A percentile compares a stretch with the other conserved stretches of the same genome.
phyloP scores from a whole-genome alignment of 2,113 vertebrate species.

The Protobothrops mucrosquamatus region DNA sequence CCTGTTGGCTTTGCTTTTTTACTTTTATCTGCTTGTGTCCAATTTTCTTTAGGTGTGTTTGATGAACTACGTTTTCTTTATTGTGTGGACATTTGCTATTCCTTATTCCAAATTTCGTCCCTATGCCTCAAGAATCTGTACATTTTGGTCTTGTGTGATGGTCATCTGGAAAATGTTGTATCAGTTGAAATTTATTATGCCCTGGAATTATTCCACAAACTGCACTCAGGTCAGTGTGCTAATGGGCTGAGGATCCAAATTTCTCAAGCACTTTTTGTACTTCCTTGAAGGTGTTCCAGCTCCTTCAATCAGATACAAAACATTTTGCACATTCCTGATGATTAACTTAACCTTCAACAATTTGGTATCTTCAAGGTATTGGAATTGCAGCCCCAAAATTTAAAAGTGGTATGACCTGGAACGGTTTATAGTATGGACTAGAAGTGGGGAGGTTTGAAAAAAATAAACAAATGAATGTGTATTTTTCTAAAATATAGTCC shows the following conservation, averaged over 20 bases:
- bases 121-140: slow-evolving; percentile 65
- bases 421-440: neutral
- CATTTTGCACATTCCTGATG: neutral
- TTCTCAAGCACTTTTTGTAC: neutral
- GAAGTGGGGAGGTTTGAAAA: neutral
- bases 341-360: neutral
- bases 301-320: neutral
- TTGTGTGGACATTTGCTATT: slow-evolving; percentile 73
- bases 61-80: slow-evolving; percentile 73
- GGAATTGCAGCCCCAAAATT: neutral
- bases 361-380: neutral
- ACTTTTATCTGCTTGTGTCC: neutral
- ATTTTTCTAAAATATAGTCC: neutral
- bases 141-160: slow-evolving; percentile 75
- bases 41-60: slow-evolving; percentile 66
- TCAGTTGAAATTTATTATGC: slow-evolving; percentile 76
- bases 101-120: slow-evolving; percentile 68
- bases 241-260: neutral
- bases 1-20: neutral
- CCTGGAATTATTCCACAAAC: slow-evolving; percentile 71
- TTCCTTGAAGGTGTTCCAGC: neutral
- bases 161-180: slow-evolving; percentile 80
- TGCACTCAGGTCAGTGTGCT: slow-evolving; percentile 70
- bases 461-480: neutral
- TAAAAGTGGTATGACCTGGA: neutral